Evolutionary conservation across 2,797 vertebrate genomes (phyloP).

Genomic region (Hirundo rustica): DNA sequence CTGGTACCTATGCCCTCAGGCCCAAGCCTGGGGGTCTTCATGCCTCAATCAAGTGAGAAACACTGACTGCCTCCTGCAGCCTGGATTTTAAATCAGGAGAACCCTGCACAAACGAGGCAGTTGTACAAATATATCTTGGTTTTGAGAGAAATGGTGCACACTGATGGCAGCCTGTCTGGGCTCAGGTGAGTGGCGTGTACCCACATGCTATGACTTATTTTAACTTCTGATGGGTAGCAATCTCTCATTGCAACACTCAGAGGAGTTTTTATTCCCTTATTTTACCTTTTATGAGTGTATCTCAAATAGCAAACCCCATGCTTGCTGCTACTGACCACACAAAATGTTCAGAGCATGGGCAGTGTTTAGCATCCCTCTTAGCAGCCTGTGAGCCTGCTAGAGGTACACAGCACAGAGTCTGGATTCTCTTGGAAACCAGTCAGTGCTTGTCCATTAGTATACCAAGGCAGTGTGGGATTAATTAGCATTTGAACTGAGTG

Average conservation of each 20-base stretch:
- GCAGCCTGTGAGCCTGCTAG: neutral
- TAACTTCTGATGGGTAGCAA: neutral
- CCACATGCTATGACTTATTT: accelerated
- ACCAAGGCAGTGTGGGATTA: neutral
- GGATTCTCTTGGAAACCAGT: neutral
- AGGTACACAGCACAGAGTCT: neutral
- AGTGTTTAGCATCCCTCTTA: neutral
- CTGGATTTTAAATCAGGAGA: neutral
- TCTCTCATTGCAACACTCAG: neutral
- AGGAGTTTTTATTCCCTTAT: neutral
- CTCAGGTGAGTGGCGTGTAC: accelerated
- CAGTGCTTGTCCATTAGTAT: neutral
- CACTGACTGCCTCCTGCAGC: neutral
- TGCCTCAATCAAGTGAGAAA: neutral
- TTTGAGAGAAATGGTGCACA: neutral
- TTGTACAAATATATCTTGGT: neutral
- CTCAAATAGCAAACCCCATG: neutral
- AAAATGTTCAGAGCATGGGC: neutral
- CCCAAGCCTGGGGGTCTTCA: neutral
- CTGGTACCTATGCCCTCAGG: accelerated
- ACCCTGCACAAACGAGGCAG: neutral
- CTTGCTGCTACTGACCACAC: accelerated
- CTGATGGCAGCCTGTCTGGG: neutral
- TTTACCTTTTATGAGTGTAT: neutral
- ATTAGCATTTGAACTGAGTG: neutral